Evolutionary conservation across 2,113 vertebrate species (phyloP).

Genomic region (Oncorhynchus nerka): DNA sequence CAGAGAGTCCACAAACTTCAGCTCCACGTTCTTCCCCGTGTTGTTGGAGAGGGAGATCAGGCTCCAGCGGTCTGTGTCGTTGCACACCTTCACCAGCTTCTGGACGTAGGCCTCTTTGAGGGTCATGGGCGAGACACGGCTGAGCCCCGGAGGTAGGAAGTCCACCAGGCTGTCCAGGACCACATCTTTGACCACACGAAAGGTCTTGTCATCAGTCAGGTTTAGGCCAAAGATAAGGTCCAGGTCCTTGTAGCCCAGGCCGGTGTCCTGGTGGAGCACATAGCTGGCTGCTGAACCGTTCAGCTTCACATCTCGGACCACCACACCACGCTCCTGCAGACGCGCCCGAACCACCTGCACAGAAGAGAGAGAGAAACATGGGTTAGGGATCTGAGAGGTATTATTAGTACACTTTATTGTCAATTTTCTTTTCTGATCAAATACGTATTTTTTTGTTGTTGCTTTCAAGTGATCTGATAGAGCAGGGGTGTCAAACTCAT

Average conservation of each 20-base stretch:
- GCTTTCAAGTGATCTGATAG: too few relatives aligned
- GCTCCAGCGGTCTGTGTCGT: slow-evolving; percentile 90
- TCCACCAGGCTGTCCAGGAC: slow-evolving; percentile 92
- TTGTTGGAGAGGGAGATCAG: slow-evolving; percentile 94
- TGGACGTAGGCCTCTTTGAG: slow-evolving; percentile 93
- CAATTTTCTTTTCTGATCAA: too few relatives aligned
- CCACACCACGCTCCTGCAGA: slow-evolving; percentile 83
- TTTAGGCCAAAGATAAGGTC: slow-evolving; percentile 89
- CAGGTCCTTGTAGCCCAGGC: slow-evolving; percentile 92
- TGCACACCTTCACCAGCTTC: slow-evolving; percentile 96
- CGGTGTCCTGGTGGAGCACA: slow-evolving; percentile 87
- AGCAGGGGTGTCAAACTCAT: too few relatives aligned
- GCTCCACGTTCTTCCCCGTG: slow-evolving; percentile 89
- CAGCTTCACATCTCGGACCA: slow-evolving; percentile 80
- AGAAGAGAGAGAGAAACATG: slow-evolving; percentile 10
- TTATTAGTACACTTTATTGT: too few relatives aligned
- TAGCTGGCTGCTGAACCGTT: slow-evolving; percentile 94
- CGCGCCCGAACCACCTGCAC: slow-evolving; percentile 86
- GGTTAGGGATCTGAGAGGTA: background rate
- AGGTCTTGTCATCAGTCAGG: slow-evolving; percentile 79
- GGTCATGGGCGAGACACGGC: slow-evolving; percentile 85
- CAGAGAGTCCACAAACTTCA: slow-evolving; percentile 89
- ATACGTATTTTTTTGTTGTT: too few relatives aligned
- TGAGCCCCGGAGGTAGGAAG: slow-evolving; percentile 87
- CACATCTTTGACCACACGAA: slow-evolving; percentile 87